Evolutionary conservation across 2,113 vertebrate species (phyloP).

Genomic region (Heterocephalus glaber): DNA sequence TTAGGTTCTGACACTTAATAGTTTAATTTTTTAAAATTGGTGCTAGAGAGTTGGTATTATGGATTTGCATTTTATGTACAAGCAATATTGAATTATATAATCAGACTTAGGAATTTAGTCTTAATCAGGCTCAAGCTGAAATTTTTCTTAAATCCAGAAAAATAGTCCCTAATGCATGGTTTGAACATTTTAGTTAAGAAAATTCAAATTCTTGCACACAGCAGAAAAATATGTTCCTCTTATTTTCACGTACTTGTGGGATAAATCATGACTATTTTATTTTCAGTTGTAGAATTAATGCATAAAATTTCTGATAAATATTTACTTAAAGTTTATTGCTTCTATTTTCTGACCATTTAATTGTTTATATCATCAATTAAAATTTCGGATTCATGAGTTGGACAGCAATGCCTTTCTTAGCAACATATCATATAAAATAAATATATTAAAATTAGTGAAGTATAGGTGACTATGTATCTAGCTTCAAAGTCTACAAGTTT

Average conservation of each 20-base stretch:
- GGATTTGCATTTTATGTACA: background rate
- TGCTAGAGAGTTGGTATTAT: background rate
- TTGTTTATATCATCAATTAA: background rate
- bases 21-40: background rate
- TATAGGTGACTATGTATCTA: background rate
- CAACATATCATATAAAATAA: background rate
- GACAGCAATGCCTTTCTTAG: background rate
- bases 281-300: background rate
- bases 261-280: background rate
- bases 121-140: background rate
- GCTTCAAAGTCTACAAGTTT: background rate
- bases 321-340: background rate
- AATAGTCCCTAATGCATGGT: background rate
- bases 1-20: slow-evolving; percentile 1
- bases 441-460: background rate
- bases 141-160: background rate
- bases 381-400: background rate
- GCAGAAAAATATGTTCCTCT: background rate
- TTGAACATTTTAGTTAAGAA: background rate
- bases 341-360: background rate
- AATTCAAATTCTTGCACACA: background rate
- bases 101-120: background rate
- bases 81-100: background rate
- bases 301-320: background rate
- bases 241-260: background rate